Evolutionary conservation across 2,113 vertebrate genomes (phyloP), one percentile per base, ranked within the genome.

Genomic region (Sinocyclocheilus grahami): DNA sequence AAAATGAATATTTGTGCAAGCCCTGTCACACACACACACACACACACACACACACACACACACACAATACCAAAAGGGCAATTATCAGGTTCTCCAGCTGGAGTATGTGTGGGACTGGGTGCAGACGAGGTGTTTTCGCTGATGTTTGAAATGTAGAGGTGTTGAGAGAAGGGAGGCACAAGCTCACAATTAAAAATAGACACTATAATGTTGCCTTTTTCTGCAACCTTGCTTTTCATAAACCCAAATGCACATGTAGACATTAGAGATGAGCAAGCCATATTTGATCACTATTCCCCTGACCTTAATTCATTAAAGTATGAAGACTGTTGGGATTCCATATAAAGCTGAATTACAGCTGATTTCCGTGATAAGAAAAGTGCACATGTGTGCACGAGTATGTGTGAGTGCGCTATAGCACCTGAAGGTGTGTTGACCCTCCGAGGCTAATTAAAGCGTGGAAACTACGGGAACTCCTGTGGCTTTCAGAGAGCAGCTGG

Each of bases 371-470:
- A 82, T 37, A 82, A n/a, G 24, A n/a, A 71, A 71, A 14, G 30
- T 83, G 69, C 69, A 39, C 1, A 12, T 71, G 27, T 78, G 67
- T 75, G 42, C 20, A 39, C 39, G 82, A 69, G 77, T 33, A 16
- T 30, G 72, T 76, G 79, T 60, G 78, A n/a, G 71, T 22, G 63
- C 5, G n/a, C 18, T 63, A 42, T 42, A 74, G 79, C 67, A 82
- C 60, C 39, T 63, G 53, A 85, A 82, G 71, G 76, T 72, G 76
- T 87, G 55, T 80, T 85, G 88, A 89, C 83, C 88, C 88, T 53
- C 20, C 12, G 88, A 87, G 86, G 86, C 86, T 89, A 79, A 89
- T 89, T 89, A 89, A 87, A 86, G 37, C 63, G n/a, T 82, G 82
- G 83, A 86, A 82, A 84, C 83, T 83, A 48, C 42, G 53, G 65